Conservation (phyloP, 2,797 vertebrate species). For the Phoxinus dragarum region DNA sequence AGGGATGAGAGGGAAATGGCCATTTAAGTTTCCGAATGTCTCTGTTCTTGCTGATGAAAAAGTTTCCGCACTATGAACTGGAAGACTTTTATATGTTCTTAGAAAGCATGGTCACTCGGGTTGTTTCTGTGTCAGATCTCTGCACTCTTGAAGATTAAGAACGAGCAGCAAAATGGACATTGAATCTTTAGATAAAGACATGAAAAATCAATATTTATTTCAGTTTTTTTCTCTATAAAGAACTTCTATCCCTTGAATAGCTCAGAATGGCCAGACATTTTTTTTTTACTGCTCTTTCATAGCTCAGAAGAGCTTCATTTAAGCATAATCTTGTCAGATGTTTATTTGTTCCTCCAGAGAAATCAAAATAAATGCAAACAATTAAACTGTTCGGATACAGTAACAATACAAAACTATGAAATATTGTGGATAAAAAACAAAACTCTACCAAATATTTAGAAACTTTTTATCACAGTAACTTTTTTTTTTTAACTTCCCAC, state of each 20-base stretch:
- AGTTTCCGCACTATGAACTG: constrained; percentile 43
- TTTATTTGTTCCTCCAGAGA: not conserved
- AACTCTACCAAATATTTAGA: not conserved
- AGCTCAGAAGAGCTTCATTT: not conserved
- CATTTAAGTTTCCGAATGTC: constrained; percentile 51
- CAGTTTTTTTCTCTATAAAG: not conserved
- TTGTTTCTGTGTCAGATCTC: not conserved
- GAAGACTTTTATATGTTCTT: constrained; percentile 27
- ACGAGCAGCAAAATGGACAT: not conserved
- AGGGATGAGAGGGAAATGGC: constrained; percentile 65
- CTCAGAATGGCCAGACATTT: not conserved
- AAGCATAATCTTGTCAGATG: not conserved
- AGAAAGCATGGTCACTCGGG: not conserved
- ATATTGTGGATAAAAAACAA: not conserved
- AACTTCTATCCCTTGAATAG: not conserved
- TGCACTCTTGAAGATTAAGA: constrained; percentile 3
- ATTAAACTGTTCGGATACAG: not conserved
- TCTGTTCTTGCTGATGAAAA: constrained; percentile 52
- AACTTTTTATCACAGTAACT: not conserved
- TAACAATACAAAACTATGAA: not conserved
- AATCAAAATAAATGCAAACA: not conserved
- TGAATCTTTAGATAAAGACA: not conserved
- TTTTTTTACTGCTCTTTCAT: not conserved
- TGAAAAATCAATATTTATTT: constrained; percentile 37
- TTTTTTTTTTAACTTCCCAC: not conserved